Evolutionary conservation across 2,888 invertebrate species (phyloP).

Genomic region (Saturnia pavonia): DNA sequence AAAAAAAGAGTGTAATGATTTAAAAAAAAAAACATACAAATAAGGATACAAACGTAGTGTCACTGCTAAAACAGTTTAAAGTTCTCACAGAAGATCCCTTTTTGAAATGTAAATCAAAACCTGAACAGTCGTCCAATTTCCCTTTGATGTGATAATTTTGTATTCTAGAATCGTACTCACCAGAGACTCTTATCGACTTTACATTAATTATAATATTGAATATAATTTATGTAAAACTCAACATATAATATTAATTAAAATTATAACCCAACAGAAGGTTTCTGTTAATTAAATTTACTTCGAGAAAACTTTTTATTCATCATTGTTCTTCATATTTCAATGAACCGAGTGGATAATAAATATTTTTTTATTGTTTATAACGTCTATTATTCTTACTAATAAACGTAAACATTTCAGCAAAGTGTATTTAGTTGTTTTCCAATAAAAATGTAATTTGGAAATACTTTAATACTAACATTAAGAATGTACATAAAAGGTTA

Average conservation of each 20-base stretch:
- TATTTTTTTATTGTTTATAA: background rate
- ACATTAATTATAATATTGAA: conserved; percentile 56
- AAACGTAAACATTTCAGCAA: background rate
- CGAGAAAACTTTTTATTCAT: background rate
- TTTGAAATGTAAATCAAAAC: conserved; percentile 77
- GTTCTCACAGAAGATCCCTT: conserved; percentile 34
- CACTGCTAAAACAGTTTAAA: background rate
- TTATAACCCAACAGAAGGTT: background rate
- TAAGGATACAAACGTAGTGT: background rate
- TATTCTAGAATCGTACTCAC: conserved; percentile 49
- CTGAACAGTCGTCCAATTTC: conserved; percentile 60
- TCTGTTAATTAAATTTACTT: background rate
- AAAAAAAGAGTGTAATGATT: too few relatives aligned
- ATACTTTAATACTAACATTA: too few relatives aligned
- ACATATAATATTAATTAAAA: conserved; percentile 18
- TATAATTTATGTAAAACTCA: conserved; percentile 20
- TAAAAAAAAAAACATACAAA: too few relatives aligned
- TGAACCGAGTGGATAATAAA: background rate
- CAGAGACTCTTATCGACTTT: conserved; percentile 57
- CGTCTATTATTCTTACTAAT: background rate
- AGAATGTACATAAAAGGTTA: too few relatives aligned
- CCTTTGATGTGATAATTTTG: conserved; percentile 77
- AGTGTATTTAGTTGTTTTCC: background rate
- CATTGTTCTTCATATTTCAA: background rate
- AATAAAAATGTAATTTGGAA: too few relatives aligned